Evolutionary conservation across 2,797 vertebrate species (phyloP).

Genomic region (Diglossa cyanea): DNA sequence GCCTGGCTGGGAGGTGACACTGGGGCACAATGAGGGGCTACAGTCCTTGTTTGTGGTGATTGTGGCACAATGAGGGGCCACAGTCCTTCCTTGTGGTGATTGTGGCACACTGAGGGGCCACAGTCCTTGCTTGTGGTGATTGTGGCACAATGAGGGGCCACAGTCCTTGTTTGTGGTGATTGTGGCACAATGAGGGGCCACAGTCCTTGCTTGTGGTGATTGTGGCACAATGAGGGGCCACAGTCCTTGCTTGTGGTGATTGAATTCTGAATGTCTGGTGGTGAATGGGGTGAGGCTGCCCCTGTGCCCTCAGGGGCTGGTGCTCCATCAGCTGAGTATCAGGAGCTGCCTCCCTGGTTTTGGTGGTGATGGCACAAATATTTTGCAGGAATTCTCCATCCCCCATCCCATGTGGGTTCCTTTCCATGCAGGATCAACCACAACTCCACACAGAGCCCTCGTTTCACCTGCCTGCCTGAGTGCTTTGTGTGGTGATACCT

Average conservation of each 20-base stretch:
- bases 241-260: accelerated
- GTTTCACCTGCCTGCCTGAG: not conserved
- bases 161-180: no score
- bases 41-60: accelerated
- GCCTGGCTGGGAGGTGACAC: not conserved
- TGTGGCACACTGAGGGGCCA: no score
- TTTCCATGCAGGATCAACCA: not conserved
- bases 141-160: no score
- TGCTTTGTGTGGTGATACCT: not conserved
- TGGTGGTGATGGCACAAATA: not conserved
- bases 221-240: no score
- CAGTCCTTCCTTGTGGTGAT: no score
- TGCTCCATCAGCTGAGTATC: not conserved
- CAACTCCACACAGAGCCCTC: accelerated
- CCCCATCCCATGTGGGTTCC: not conserved
- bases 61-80: no score
- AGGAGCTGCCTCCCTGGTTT: accelerated
- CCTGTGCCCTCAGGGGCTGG: not conserved
- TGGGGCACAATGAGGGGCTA: not conserved
- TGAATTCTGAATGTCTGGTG: accelerated
- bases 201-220: accelerated
- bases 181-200: no score
- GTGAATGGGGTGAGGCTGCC: not conserved
- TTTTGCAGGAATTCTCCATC: not conserved
- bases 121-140: no score